Evolutionary conservation across 64 coral and sea anemone species (phyloP), one percentile per base, ranked within the genome.

Genomic region (Dendronephthya gigantea): DNA sequence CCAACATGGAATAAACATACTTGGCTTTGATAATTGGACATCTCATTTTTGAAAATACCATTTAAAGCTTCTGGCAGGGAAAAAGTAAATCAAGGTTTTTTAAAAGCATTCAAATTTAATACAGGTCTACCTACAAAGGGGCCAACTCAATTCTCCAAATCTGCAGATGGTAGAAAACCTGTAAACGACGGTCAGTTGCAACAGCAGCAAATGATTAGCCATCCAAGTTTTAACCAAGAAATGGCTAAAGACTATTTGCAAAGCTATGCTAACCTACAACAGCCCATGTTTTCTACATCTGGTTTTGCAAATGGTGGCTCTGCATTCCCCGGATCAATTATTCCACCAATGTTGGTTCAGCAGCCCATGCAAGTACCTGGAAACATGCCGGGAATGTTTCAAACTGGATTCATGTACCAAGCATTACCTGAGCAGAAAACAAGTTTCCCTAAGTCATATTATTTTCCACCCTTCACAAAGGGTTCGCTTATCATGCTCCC

Each of bases 361-460:
- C 72, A 79, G 37, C 72, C 72, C 0, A 79, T 79, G 72, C 72
- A 79, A 39, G 17, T 29, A 29, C 72, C 25, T 2, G 17, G 7
- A 12, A 39, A 34, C 15, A 35, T 79, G 22, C 72, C 25, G 37
- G 72, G 72, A 34, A 79, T 79, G 72, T 79, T 33, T 34, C 72
- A 79, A 39, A 79, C 72, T 39, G 72, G 72, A 4, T 79, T 79
- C 32, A 79, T 79, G 72, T 79, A 79, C 72, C 72, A 19, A 19
- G 15, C 72, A 7, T 16, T 79, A 16, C 32, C 72, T 9, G 32
- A 79, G 36, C 19, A 15, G 0, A 39, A 39, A 79, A 5, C 72
- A 34, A 29, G 19, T 34, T 16, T 36, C 32, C 32, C 72, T 4
- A 79, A 79, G 15, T 30, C 84, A 7, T 33, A 79, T 9, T 79